Conservation (phyloP, 2,797 vertebrate genomes). For the Spizella passerina region DNA sequence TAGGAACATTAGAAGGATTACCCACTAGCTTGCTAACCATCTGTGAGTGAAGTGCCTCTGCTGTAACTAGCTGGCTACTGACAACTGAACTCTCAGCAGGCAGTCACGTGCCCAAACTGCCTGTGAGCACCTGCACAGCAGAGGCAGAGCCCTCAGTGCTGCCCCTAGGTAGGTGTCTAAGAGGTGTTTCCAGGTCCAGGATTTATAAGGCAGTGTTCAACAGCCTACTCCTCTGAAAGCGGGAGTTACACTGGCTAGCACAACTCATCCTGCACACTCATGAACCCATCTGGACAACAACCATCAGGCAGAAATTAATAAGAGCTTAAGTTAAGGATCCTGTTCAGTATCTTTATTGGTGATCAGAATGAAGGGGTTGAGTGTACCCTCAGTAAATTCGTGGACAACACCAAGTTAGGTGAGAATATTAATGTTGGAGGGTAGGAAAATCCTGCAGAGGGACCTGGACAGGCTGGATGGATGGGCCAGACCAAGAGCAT, state of each 20-base stretch:
- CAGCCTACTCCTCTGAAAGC: neutral
- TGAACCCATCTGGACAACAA: neutral
- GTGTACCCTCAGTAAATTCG: neutral
- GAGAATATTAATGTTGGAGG: fast-evolving
- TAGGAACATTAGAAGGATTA: neutral
- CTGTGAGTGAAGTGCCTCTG: neutral
- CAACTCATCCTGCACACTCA: neutral
- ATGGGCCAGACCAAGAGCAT: neutral
- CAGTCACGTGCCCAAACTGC: neutral
- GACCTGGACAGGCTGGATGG: neutral
- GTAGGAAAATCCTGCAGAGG: neutral
- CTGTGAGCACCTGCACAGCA: neutral
- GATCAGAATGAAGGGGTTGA: neutral
- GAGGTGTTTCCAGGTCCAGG: neutral
- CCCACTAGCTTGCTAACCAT: neutral
- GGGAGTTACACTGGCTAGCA: neutral
- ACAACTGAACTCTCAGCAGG: neutral
- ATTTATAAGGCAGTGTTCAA: neutral
- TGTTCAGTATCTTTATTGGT: neutral
- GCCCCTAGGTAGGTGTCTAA: neutral
- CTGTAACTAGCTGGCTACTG: neutral
- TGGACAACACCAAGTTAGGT: neutral
- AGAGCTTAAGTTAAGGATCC: neutral
- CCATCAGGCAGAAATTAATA: neutral
- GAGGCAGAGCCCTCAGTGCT: neutral